Evolutionary conservation across 1,140 invertebrate genomes (phyloP), one percentile per base, ranked within the genome.

Genomic region (Drosophila obscura): DNA sequence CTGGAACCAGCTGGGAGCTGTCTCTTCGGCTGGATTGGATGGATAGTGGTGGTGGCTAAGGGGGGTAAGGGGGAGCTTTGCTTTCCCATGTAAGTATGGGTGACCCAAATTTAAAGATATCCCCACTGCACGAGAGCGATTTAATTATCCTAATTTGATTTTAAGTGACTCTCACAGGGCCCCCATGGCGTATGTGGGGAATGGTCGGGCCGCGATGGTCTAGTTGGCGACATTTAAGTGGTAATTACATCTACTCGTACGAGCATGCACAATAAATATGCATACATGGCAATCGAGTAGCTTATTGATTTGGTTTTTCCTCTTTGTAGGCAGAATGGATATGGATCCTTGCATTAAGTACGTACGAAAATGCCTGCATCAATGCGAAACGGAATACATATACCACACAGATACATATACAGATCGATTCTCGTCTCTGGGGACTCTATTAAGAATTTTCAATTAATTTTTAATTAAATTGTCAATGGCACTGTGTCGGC

Each of bases 131-230:
- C 52, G 60, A 74, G 26, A 49, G 24, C 52, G 69, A 73, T 74
- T 74, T 74, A 73, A 74, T 74, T 74, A 74, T 51, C 69, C 35
- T 74, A 73, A 74, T 74, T 74, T 74, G 72, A 74, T 74, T 74
- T 56, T 56, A 74, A 73, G 71, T 73, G 46, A 48, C 31, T 51
- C 51, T 48, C 67, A 58, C 31, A 15, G 35, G 52, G 52, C 52
- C 52, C 52, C 35, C 67, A 67, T 26, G 64, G 64, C 64, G 64
- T 45, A 67, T 67, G 64, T 9, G 62, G 24, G 62, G 24, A 49
- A 67, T 67, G 28, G 19, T 19, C 19, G 11, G 35, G 5, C 2
- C 35, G 22, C 7, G 8, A 28, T 49, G 43, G 24, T 28, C 16
- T 26, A 24, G 13, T n/a, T 9, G 9, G 11, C 13, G 35, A 39